Percentiles rank a stretch among this genome's conserved stretches.
Evolutionary conservation across 2,113 vertebrate genomes (phyloP).

Genomic region (Bothrops jararaca): DNA sequence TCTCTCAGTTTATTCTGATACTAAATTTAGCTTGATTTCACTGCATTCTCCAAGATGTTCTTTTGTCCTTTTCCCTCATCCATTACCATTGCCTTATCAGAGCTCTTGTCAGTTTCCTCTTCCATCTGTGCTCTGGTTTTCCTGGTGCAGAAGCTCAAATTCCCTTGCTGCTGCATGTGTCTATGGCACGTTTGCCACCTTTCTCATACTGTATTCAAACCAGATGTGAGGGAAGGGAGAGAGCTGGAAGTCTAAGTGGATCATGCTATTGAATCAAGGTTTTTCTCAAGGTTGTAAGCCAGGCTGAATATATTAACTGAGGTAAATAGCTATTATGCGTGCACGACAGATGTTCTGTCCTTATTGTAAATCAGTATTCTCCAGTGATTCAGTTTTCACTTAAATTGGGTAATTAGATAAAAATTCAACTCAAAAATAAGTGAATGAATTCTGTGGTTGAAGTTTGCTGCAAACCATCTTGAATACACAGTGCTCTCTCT

Average conservation of each 20-base stretch:
- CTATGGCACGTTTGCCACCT: not conserved
- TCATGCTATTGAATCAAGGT: not conserved
- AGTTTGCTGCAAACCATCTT: not conserved
- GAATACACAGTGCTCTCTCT: not conserved
- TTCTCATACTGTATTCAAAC: not conserved
- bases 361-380: not conserved
- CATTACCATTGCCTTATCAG: too few species aligned
- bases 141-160: not conserved
- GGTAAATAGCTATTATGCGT: not conserved
- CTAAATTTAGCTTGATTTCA: not conserved
- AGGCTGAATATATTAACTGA: not conserved
- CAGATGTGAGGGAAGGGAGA: too few species aligned
- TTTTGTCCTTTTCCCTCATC: not conserved
- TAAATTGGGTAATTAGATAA: not conserved
- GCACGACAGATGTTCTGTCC: not conserved
- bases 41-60: not conserved
- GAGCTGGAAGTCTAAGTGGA: not conserved
- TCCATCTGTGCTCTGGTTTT: not conserved
- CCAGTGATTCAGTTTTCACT: not conserved
- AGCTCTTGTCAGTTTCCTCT: not conserved
- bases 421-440: not conserved
- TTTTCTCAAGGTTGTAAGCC: not conserved
- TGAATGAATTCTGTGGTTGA: not conserved
- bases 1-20: not conserved
- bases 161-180: not conserved